These are phyloP conservation scores for Pristionchus japonicus DNA, from an alignment of 2,888 invertebrate genomes.

Conservation along the genomic window DNA sequence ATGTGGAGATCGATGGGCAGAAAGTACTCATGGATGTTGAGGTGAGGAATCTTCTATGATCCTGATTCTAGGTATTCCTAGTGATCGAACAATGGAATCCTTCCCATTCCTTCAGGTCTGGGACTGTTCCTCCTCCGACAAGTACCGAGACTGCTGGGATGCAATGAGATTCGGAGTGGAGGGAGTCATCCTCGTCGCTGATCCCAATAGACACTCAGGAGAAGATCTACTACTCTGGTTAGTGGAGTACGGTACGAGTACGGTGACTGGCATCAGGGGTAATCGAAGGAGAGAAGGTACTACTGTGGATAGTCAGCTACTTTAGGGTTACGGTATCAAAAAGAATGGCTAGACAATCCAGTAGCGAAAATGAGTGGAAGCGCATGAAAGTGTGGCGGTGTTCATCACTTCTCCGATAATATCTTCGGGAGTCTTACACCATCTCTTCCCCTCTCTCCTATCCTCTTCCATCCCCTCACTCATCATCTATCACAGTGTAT, in stretches of 20 bases:
- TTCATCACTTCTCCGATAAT: neutral
- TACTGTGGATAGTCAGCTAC: neutral
- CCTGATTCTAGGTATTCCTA: neutral
- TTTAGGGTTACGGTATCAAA: neutral
- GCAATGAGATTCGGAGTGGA: conserved; percentile 82
- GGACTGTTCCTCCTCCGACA: conserved; percentile 60
- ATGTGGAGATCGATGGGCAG: conserved; percentile 80
- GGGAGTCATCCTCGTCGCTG: conserved; percentile 84
- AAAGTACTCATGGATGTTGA: conserved; percentile 83
- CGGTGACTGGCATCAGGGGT: too few relatives aligned
- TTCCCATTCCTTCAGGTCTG: conserved; percentile 49
- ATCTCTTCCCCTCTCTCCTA: neutral
- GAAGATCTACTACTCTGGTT: conserved; percentile 68
- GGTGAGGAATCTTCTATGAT: conserved; percentile 79
- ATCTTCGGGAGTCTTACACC: neutral
- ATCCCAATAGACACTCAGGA: conserved; percentile 76
- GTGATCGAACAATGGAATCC: neutral
- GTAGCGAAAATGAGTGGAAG: neutral
- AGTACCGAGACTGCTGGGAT: conserved; percentile 82
- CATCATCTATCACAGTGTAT: conserved; percentile 26
- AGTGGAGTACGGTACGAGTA: too few relatives aligned
- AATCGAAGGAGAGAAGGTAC: neutral
- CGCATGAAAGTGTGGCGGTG: neutral
- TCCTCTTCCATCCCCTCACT: neutral
- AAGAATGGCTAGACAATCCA: neutral